A percentile compares a stretch with the other conserved stretches of the same genome.
Evolutionary conservation across 2,113 vertebrate genomes (phyloP).

Genomic region (Zootoca vivipara): DNA sequence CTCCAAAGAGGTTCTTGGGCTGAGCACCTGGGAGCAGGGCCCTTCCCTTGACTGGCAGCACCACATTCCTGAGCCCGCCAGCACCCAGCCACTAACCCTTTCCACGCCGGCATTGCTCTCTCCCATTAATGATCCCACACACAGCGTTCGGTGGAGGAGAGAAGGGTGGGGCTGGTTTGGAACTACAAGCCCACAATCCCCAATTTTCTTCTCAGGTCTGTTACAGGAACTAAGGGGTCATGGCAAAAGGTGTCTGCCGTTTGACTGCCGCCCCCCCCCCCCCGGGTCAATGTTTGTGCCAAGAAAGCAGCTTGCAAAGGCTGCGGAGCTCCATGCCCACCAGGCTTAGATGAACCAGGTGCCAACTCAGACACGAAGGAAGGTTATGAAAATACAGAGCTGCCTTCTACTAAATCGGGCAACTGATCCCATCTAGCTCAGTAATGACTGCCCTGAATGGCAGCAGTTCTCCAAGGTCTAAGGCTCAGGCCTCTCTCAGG

Average conservation of each 20-base stretch:
- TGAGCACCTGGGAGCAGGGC: slow-evolving; percentile 3
- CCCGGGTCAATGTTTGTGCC: neutral
- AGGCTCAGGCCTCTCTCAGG: neutral
- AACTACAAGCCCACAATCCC: neutral
- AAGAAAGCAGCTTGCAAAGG: neutral
- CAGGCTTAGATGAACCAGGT: neutral
- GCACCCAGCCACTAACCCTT: slow-evolving; percentile 12
- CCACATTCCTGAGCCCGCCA: slow-evolving; percentile 19
- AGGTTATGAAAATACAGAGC: neutral
- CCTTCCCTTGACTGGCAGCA: slow-evolving; percentile 11
- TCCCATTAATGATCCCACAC: neutral
- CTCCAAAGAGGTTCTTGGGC: slow-evolving; percentile 23
- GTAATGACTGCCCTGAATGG: neutral
- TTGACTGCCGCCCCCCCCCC: neutral
- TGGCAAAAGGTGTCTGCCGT: neutral
- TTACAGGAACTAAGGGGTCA: neutral
- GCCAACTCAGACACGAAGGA: neutral
- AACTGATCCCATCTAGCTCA: neutral
- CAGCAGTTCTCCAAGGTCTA: neutral
- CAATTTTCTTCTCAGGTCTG: neutral
- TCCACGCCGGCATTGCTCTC: neutral
- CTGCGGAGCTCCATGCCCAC: neutral
- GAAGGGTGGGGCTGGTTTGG: too few relatives aligned
- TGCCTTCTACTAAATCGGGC: neutral
- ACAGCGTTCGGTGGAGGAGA: neutral